Percentiles rank a stretch among this genome's conserved stretches.
These are phyloP conservation scores for Athripsodes cinereus DNA, from an alignment of 2,888 invertebrate genomes.

Conservation along the genomic window DNA sequence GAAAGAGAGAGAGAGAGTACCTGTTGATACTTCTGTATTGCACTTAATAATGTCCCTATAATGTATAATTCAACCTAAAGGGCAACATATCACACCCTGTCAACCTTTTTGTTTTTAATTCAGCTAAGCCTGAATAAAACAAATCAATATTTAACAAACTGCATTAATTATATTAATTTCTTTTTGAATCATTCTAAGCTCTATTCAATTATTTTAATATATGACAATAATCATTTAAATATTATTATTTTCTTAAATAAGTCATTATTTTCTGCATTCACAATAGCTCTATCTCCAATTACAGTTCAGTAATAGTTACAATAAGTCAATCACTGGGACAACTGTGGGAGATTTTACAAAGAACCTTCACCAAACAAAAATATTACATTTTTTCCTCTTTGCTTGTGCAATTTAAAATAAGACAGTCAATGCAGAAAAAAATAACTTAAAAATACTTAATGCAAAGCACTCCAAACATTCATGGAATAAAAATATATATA, in stretches of 20 bases:
- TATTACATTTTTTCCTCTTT: neutral
- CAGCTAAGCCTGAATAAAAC: conserved; percentile 26
- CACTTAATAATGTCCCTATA: neutral
- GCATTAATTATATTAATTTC: conserved; percentile 13
- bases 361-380: no score
- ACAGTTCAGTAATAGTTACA: no score
- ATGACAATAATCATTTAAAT: neutral
- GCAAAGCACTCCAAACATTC: neutral
- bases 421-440: neutral
- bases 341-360: no score
- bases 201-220: conserved; percentile 25
- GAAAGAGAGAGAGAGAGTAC: no score
- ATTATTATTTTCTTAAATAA: neutral
- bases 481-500: conserved; percentile 1
- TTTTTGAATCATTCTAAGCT: conserved; percentile 26
- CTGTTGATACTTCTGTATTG: neutral
- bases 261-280: neutral
- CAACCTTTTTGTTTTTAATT: conserved; percentile 25
- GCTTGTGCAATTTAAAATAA: neutral
- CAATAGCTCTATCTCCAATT: neutral
- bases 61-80: conserved; percentile 10
- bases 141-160: conserved; percentile 22
- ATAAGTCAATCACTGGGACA: no score
- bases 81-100: conserved; percentile 27
- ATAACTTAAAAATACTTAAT: neutral